Base-by-base conservation (phyloP, 1,140 invertebrate species). In the Eumeta japonica region DNA sequence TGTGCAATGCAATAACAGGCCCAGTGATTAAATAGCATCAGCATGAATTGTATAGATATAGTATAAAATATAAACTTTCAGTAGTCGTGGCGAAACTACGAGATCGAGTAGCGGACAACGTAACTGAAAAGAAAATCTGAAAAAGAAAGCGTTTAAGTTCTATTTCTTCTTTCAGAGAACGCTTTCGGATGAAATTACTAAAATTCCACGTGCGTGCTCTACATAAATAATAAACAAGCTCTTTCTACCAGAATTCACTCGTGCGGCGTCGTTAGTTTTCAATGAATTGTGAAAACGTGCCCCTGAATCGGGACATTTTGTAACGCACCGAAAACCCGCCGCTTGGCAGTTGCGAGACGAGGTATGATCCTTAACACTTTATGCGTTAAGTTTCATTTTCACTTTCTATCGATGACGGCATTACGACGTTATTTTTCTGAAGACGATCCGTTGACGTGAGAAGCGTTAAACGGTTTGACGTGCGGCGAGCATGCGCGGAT, bases 361-460 rank as follows among this genome's bases (percentile, higher is more conserved):
- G n/a, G n/a, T 24, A 24, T 24, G n/a, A 24, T 24, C 20, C 20
- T 24, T 24, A 7, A 5, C 20, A 24, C 5, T 24, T 5, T 7
- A 24, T 24, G 5, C n/a, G 5, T 5, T 24, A 24, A 24, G 20
- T 5, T n/a, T 7, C n/a, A 24, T 24, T 7, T 24, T 24, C n/a
- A 24, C 5, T 7, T 24, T 24, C 5, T 24, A 7, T 24, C 20
- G n/a, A 7, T 7, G 5, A 24, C 5, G 5, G n/a, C 5, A 24
- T 24, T 61, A 58, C 50, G 52, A 54, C 58, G 55, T 59, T 60
- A 37, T 41, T 37, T 33, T 41, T 37, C 44, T 48, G 48, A 50
- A 48, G 47, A 54, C 50, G 55, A 58, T 45, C 58, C 51, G 32
- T 44, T 58, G 51, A 70, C 57, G 55, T 62, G 55, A 58, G 55